phyloP scores from a whole-genome alignment of 2,113 vertebrate genomes.

The Erythrocebus patas region DNA sequence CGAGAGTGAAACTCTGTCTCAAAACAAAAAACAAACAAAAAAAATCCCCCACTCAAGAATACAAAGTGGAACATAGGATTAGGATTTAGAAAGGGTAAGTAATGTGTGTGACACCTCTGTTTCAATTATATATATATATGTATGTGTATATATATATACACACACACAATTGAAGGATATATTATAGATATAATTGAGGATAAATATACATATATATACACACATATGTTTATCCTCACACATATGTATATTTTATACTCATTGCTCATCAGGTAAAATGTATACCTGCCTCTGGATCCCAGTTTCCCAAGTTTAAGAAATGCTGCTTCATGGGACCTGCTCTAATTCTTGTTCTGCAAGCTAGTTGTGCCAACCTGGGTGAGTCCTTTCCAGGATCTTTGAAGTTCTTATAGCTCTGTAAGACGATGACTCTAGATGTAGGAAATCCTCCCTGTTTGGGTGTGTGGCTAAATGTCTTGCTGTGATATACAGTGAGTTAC shows the following conservation, averaged over 20 bases:
- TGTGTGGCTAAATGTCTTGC: neutral
- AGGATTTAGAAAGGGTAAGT: neutral
- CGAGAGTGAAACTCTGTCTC: too few species aligned
- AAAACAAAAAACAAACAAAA: too few species aligned
- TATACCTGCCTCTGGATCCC: neutral
- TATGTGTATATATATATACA: neutral
- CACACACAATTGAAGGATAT: too few species aligned
- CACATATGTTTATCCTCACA: neutral
- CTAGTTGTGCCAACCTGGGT: neutral
- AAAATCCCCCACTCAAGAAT: neutral
- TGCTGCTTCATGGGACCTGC: neutral
- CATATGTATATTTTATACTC: neutral
- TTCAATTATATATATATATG: neutral
- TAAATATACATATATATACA: neutral
- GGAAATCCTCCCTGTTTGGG: constrained; percentile 9
- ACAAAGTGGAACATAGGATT: neutral
- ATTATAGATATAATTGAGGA: too few species aligned
- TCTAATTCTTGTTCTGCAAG: constrained; percentile 12
- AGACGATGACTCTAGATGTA: neutral
- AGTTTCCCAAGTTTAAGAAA: neutral
- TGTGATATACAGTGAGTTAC: neutral
- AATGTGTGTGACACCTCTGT: neutral
- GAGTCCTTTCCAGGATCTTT: neutral
- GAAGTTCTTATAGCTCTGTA: neutral
- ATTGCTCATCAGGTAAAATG: neutral